Conservation (phyloP, 2,888 invertebrate species). For the Zygothrica quintamaculata region DNA sequence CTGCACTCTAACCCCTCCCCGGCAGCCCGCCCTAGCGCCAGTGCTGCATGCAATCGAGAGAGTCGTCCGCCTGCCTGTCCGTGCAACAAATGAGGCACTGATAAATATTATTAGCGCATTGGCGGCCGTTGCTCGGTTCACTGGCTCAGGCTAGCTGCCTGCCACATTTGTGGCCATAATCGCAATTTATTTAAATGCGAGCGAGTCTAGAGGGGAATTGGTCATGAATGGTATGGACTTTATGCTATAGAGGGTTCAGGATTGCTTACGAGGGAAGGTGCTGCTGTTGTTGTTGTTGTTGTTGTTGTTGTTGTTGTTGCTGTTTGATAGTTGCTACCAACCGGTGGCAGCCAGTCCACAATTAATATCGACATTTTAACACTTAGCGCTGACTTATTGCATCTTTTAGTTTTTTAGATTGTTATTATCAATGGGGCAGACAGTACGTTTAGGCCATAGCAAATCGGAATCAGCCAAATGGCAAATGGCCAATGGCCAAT, state of each 20-base stretch:
- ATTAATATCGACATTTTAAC: conserved; percentile 83
- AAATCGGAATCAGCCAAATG: conserved; percentile 27
- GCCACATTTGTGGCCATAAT: conserved; percentile 76
- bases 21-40: neutral
- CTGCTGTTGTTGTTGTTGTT: no score
- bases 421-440: conserved; percentile 70
- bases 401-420: conserved; percentile 75
- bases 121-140: conserved; percentile 53
- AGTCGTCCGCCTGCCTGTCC: conserved; percentile 38
- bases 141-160: conserved; percentile 47
- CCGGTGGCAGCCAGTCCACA: conserved; percentile 68
- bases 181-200: conserved; percentile 78
- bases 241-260: conserved; percentile 8
- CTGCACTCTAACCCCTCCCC: neutral
- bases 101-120: conserved; percentile 77
- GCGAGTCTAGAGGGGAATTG: conserved; percentile 16
- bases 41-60: conserved; percentile 5
- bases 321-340: no score
- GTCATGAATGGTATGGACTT: neutral
- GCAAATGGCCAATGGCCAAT: conserved; percentile 35
- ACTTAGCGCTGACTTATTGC: conserved; percentile 81
- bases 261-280: conserved; percentile 1
- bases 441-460: conserved; percentile 56
- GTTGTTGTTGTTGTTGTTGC: no score
- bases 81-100: conserved; percentile 77